Evolutionary conservation across 2,797 vertebrate species (phyloP).

Genomic region (Chromobotia macracanthus): DNA sequence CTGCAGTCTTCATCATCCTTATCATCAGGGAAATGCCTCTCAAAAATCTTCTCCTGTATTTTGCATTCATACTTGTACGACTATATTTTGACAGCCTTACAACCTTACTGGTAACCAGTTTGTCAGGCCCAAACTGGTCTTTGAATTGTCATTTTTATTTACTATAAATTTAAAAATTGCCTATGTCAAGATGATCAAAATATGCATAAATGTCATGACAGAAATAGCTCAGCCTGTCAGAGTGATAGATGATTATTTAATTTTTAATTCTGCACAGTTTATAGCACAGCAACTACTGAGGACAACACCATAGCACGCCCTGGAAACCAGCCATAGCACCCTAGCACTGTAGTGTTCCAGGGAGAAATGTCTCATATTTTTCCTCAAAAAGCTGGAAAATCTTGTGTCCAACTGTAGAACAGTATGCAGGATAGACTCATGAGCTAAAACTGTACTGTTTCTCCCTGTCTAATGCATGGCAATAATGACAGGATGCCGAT

Average conservation of each 20-base stretch:
- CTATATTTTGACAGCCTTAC: too few species aligned
- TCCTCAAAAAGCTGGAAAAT: background rate
- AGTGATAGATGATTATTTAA: too few species aligned
- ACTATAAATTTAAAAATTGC: too few species aligned
- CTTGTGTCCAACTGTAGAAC: background rate
- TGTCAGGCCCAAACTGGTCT: too few species aligned
- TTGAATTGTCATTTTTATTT: too few species aligned
- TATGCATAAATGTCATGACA: too few species aligned
- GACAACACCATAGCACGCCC: background rate
- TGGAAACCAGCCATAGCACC: background rate
- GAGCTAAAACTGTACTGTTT: constrained; percentile 16
- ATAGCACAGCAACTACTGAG: background rate
- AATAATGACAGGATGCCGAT: constrained; percentile 60
- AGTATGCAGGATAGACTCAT: too few species aligned
- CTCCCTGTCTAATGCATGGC: constrained; percentile 62
- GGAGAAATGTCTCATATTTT: background rate
- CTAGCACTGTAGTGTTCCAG: background rate
- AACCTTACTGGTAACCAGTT: too few species aligned
- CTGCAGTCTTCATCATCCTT: constrained; percentile 34
- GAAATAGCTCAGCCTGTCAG: too few species aligned
- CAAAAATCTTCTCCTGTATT: background rate
- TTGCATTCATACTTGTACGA: too few species aligned
- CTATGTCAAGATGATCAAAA: too few species aligned
- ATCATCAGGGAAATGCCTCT: background rate
- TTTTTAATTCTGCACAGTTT: too few species aligned